phyloP scores from a whole-genome alignment of 2,888 invertebrate species.

The Caenorhabditis sulstoni region DNA sequence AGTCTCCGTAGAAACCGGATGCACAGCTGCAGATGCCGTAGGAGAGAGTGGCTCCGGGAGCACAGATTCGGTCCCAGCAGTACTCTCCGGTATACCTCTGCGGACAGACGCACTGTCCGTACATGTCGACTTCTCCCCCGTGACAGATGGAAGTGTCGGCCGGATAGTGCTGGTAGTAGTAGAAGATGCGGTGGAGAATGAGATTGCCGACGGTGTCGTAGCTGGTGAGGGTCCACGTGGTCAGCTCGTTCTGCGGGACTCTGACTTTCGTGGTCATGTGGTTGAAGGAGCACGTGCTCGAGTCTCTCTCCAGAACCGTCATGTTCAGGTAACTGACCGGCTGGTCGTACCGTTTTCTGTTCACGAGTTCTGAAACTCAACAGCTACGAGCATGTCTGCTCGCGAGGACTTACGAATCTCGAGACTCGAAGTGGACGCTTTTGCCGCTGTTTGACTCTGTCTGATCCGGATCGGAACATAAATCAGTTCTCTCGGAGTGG shows the following conservation, averaged over 20 bases:
- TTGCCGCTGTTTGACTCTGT: background rate
- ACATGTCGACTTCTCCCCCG: conserved; percentile 39
- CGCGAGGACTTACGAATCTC: conserved; percentile 31
- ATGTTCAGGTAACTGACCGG: conserved; percentile 15
- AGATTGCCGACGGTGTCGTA: conserved; percentile 11
- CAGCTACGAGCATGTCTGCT: no score
- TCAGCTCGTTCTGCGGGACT: conserved; percentile 38
- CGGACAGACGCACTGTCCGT: conserved; percentile 48
- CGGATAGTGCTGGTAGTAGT: conserved; percentile 48
- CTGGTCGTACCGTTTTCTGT: conserved; percentile 32
- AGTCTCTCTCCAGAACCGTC: conserved; percentile 19
- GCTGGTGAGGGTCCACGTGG: conserved; percentile 27
- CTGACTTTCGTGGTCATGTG: conserved; percentile 25
- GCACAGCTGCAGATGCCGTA: conserved; percentile 35
- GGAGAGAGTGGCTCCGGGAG: conserved; percentile 26
- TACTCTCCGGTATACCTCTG: conserved; percentile 57
- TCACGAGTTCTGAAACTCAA: conserved; percentile 29
- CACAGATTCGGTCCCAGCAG: conserved; percentile 52
- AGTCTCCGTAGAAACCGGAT: conserved; percentile 38
- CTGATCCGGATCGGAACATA: conserved; percentile 25
- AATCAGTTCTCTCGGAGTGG: conserved; percentile 4
- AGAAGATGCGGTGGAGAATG: conserved; percentile 28
- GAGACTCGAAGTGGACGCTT: background rate
- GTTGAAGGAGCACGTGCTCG: conserved; percentile 25
- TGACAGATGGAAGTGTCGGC: conserved; percentile 40